Evolutionary conservation across 2,797 vertebrate genomes (phyloP).

Genomic region (Labeo calbasu): DNA sequence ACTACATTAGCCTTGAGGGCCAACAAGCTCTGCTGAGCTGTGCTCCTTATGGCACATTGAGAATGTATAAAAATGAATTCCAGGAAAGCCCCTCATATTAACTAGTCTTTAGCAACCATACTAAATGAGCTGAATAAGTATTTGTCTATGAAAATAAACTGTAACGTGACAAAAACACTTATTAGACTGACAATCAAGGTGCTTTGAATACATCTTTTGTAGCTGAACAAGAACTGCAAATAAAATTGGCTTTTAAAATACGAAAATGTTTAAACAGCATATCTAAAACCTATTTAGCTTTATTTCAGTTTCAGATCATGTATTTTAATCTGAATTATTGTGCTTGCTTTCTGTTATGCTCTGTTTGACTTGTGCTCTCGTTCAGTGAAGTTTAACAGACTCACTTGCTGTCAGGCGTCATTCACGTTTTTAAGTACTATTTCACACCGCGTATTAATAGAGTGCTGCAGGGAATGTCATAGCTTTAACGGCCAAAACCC

Average conservation of each 20-base stretch:
- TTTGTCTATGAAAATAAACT: conserved; percentile 6
- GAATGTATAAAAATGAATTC: conserved; percentile 51
- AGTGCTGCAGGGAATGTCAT: neutral
- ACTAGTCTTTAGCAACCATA: conserved; percentile 38
- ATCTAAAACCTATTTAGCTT: neutral
- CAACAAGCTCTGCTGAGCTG: conserved; percentile 29
- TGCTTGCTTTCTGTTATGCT: neutral
- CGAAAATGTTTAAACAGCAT: neutral
- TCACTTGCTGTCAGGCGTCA: neutral
- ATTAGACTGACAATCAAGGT: neutral
- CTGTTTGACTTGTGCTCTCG: neutral
- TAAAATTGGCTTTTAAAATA: neutral
- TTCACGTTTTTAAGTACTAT: conserved; percentile 4
- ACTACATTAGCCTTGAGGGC: conserved; percentile 47
- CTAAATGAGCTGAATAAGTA: conserved; percentile 28
- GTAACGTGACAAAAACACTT: conserved; percentile 8
- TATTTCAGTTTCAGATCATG: neutral
- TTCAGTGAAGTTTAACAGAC: neutral
- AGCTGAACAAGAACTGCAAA: neutral
- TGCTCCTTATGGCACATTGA: conserved; percentile 22
- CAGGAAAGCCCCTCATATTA: conserved; percentile 37
- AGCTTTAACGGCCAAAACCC: neutral
- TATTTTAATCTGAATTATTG: neutral
- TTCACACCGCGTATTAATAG: neutral
- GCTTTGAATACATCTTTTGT: neutral